Percentiles rank a stretch among this genome's conserved stretches.
phyloP scores from a whole-genome alignment of 2,888 invertebrate genomes.

The Cheilosia soror region DNA sequence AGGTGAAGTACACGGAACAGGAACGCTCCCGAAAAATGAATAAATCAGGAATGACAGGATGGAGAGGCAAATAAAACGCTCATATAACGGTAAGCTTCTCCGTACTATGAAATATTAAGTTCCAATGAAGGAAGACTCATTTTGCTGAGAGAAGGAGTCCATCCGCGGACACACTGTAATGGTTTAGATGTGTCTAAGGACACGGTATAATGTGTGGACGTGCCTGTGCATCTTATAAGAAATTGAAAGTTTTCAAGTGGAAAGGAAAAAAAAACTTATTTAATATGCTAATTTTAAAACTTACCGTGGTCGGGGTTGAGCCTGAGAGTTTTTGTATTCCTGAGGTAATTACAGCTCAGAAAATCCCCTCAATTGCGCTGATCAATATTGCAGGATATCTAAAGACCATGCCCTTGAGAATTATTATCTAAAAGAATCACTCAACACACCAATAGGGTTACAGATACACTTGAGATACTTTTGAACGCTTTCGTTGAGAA shows the following conservation, averaged over 20 bases:
- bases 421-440: conserved; percentile 11
- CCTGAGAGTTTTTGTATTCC: conserved; percentile 26
- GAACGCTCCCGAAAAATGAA: conserved; percentile 13
- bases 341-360: conserved; percentile 55
- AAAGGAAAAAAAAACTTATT: not conserved
- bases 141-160: not conserved
- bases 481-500: not conserved
- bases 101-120: conserved; percentile 39
- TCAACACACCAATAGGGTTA: conserved; percentile 11
- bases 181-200: not conserved
- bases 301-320: conserved; percentile 38
- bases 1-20: not conserved
- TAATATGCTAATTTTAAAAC: conserved; percentile 23
- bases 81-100: conserved; percentile 3
- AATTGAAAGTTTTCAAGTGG: conserved; percentile 11
- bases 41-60: conserved; percentile 21
- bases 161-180: too few relatives aligned
- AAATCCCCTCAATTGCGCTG: conserved; percentile 32
- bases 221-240: conserved; percentile 31
- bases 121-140: conserved; percentile 6
- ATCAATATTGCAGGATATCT: conserved; percentile 60
- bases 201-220: conserved; percentile 26
- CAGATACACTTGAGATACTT: conserved; percentile 14
- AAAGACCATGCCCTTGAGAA: conserved; percentile 59
- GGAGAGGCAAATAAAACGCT: conserved; percentile 6